These are phyloP conservation scores for Aphelinus atriplicis DNA, from an alignment of 1,140 invertebrate species.

Conservation along the genomic window DNA sequence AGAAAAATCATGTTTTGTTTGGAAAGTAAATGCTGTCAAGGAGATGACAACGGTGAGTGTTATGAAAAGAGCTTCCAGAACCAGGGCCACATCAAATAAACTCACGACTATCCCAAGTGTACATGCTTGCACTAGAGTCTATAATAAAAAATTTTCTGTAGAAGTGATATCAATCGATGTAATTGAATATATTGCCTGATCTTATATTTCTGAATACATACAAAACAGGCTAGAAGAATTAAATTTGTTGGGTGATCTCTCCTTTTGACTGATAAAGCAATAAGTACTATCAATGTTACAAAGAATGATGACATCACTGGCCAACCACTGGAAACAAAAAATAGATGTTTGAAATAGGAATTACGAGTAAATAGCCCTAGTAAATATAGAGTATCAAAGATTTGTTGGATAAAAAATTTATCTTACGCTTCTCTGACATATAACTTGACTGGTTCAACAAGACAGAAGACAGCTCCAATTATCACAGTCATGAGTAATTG, in stretches of 20 bases:
- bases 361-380: neutral
- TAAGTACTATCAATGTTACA: slow-evolving; percentile 69
- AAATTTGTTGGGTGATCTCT: slow-evolving; percentile 75
- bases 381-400: neutral
- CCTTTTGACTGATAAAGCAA: slow-evolving; percentile 73
- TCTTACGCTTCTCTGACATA: slow-evolving; percentile 78
- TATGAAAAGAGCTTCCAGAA: slow-evolving; percentile 79
- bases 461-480: slow-evolving; percentile 73
- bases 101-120: slow-evolving; percentile 80
- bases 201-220: slow-evolving; percentile 64
- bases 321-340: slow-evolving; percentile 68
- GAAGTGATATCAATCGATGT: slow-evolving; percentile 28
- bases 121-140: slow-evolving; percentile 80
- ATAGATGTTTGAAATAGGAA: neutral
- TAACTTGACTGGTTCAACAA: slow-evolving; percentile 70
- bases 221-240: slow-evolving; percentile 74
- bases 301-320: slow-evolving; percentile 71
- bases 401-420: slow-evolving; percentile 21
- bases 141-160: slow-evolving; percentile 55
- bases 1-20: slow-evolving; percentile 85
- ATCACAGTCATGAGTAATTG: slow-evolving; percentile 79
- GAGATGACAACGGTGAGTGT: slow-evolving; percentile 77
- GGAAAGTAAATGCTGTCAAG: slow-evolving; percentile 81
- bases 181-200: neutral
- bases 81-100: slow-evolving; percentile 74